Percentiles rank a stretch among this genome's conserved stretches.
phyloP scores from a whole-genome alignment of 2,113 vertebrate species.

The Microtus richardsoni region DNA sequence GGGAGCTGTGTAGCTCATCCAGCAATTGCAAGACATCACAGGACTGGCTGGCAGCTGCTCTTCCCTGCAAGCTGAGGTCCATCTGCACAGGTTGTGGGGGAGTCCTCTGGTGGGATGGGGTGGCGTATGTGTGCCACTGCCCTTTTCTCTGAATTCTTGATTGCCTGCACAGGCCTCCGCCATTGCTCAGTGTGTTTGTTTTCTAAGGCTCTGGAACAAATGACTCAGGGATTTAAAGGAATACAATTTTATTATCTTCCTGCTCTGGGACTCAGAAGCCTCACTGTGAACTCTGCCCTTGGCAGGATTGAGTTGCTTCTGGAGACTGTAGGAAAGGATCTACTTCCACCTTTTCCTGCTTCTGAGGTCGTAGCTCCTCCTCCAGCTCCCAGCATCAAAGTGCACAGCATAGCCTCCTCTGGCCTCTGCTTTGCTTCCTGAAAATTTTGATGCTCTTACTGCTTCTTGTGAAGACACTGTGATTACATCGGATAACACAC shows the following conservation, averaged over 20 bases:
- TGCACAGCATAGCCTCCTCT: not conserved
- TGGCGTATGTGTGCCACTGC: too few relatives aligned
- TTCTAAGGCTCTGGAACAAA: not conserved
- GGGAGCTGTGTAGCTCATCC: not conserved
- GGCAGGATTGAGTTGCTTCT: not conserved
- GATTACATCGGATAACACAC: not conserved
- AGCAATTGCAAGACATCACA: rapidly evolving
- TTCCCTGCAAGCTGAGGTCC: not conserved
- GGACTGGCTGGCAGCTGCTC: not conserved
- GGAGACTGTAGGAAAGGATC: not conserved
- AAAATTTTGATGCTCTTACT: not conserved
- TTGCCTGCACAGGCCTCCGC: not conserved
- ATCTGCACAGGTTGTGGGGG: too few relatives aligned
- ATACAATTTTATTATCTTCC: not conserved
- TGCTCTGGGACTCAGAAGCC: not conserved
- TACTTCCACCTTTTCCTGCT: not conserved
- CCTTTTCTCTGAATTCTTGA: not conserved
- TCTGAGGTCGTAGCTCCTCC: not conserved
- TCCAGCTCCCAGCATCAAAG: not conserved
- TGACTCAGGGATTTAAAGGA: not conserved
- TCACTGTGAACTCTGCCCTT: not conserved
- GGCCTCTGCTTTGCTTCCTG: not conserved
- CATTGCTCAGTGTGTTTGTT: not conserved
- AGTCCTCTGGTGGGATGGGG: too few relatives aligned
- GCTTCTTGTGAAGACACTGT: not conserved